These are phyloP conservation scores for Gymnocypris eckloni DNA, from an alignment of 2,797 vertebrate species.

Conservation along the genomic window DNA sequence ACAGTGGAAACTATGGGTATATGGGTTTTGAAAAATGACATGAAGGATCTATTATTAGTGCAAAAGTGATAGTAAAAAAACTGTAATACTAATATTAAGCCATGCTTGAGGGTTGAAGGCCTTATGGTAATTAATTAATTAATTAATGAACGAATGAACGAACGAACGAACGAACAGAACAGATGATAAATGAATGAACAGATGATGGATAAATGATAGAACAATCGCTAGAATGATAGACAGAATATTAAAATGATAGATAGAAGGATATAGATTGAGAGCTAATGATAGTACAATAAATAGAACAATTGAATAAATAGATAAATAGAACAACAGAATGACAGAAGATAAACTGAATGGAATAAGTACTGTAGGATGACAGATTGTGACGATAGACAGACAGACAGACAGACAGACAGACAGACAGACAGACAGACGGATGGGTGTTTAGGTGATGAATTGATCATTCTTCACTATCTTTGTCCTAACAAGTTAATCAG, in stretches of 20 bases:
- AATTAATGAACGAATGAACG: too few species aligned
- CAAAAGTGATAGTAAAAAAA: too few species aligned
- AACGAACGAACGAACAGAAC: neutral
- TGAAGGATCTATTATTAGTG: too few species aligned
- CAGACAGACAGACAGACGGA: neutral
- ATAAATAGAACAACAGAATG: neutral
- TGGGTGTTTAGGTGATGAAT: neutral
- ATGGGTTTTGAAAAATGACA: too few species aligned
- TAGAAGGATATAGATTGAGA: neutral
- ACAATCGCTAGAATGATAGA: neutral
- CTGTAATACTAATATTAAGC: neutral
- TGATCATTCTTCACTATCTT: neutral
- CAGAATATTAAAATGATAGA: neutral
- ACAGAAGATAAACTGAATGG: neutral
- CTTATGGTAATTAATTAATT: too few species aligned
- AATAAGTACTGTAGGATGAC: neutral
- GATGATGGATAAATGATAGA: too few species aligned
- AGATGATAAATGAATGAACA: neutral
- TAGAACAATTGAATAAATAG: neutral
- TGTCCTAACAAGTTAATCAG: conserved; percentile 6
- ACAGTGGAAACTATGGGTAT: too few species aligned
- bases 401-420: neutral
- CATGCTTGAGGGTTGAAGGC: too few species aligned
- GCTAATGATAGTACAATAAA: too few species aligned
- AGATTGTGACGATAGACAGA: neutral